phyloP scores from a whole-genome alignment of 2,113 vertebrate genomes.

The Numenius arquata region DNA sequence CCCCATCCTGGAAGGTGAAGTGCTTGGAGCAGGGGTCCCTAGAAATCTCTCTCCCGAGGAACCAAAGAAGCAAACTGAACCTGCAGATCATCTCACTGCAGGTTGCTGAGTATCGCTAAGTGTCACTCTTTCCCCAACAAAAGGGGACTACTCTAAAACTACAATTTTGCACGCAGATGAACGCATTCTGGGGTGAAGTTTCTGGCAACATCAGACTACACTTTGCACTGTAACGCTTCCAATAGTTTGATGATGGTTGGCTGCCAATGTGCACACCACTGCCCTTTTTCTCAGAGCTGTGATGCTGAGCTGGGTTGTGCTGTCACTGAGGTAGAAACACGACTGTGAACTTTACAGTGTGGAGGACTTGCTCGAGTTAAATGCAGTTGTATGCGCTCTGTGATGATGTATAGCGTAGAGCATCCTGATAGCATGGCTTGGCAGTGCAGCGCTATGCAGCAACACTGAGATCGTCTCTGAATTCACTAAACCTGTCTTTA shows the following conservation, averaged over 20 bases:
- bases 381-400: rapidly evolving
- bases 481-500: not conserved
- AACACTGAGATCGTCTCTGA: not conserved
- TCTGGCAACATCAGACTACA: not conserved
- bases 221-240: not conserved
- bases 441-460: rapidly evolving
- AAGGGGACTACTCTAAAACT: not conserved
- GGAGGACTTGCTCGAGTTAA: not conserved
- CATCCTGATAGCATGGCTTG: not conserved
- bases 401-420: not conserved
- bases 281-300: not conserved
- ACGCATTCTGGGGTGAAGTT: not conserved
- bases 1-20: not conserved
- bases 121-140: not conserved
- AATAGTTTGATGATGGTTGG: not conserved
- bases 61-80: not conserved
- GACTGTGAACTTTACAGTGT: not conserved
- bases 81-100: rapidly evolving
- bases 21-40: not conserved
- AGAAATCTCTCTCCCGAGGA: rapidly evolving
- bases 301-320: rapidly evolving
- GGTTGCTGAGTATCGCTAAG: not conserved
- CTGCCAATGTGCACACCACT: not conserved
- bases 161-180: not conserved
- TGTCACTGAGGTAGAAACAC: not conserved